Evolutionary conservation across 2,888 invertebrate species (phyloP), one percentile per base, ranked within the genome.

Genomic region (Ceratothoa steindachneri): DNA sequence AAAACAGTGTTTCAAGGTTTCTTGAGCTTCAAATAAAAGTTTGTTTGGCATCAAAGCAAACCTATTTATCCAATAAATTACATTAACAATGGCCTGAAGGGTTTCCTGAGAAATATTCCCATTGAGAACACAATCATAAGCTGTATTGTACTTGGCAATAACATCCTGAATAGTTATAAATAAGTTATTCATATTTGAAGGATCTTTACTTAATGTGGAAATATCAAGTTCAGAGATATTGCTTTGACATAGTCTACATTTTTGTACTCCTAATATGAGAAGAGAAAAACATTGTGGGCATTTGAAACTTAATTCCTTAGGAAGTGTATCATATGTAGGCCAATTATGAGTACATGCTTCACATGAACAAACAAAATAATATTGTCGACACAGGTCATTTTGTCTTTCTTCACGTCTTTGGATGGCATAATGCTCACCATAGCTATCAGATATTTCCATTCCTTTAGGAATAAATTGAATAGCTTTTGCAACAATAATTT

Each of bases 1-100:
- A 67, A 67, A 74, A 30, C 74, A 77, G 55, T 77, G 77, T 28
- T 77, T 77, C 64, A 77, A 60, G 2, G 74, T 71, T 72, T 77
- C 77, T 24, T 77, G 77, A 27, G 73, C 74, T 24, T 72, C 74
- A 72, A 75, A 74, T 19, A 74, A 72, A n/a, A 31, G 24, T 69
- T 68, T 74, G 27, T 64, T 66, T 24, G 77, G 77, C 28, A 60
- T 69, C 28, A 52, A 27, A 22, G 72, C 68, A 65, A 67, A 72
- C 24, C 67, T 67, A 53, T 72, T 74, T 29, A 77, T 53, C 27
- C 67, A 41, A 12, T 66, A 15, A 29, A 77, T 74, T 9, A 73
- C 15, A 0, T 71, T 27, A 64, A 69, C 31, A 7, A 71, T 22
- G 12, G 9, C 30, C 3, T 30, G 52, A 15, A 28, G 31, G 28